These are phyloP conservation scores for Hiodon alosoides DNA, from an alignment of 2,113 vertebrate genomes.

Conservation along the genomic window DNA sequence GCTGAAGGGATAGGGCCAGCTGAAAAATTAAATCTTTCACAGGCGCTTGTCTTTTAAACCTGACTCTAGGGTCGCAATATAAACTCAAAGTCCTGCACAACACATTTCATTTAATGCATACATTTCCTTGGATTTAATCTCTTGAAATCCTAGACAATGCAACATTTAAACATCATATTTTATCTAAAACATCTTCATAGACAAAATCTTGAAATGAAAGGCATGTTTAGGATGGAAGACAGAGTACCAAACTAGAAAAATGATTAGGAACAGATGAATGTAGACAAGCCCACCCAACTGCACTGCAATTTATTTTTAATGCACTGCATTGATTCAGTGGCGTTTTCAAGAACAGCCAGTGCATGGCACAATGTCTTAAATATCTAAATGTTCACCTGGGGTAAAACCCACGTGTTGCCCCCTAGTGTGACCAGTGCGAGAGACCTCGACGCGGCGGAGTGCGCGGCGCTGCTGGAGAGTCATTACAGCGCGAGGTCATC, in stretches of 20 bases:
- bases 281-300: neutral
- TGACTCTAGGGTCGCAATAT: neutral
- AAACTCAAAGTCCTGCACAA: too few relatives aligned
- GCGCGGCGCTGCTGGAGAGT: neutral
- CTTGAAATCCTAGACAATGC: slow-evolving; percentile 1
- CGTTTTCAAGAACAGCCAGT: too few relatives aligned
- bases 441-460: neutral
- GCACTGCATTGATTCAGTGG: too few relatives aligned
- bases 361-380: neutral
- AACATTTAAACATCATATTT: slow-evolving; percentile 12
- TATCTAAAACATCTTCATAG: slow-evolving; percentile 13
- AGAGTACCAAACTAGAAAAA: neutral
- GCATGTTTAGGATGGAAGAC: neutral
- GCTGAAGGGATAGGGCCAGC: too few relatives aligned
- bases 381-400: slow-evolving; percentile 1
- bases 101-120: too few relatives aligned
- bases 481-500: neutral
- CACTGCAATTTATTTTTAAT: neutral
- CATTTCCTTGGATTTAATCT: neutral
- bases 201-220: slow-evolving; percentile 7
- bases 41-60: too few relatives aligned
- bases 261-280: slow-evolving; percentile 2
- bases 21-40: too few relatives aligned
- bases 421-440: neutral
- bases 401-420: neutral